Evolutionary conservation across 2,888 invertebrate species (phyloP), one percentile per base, ranked within the genome.

Genomic region (Rhodophaea formosa): DNA sequence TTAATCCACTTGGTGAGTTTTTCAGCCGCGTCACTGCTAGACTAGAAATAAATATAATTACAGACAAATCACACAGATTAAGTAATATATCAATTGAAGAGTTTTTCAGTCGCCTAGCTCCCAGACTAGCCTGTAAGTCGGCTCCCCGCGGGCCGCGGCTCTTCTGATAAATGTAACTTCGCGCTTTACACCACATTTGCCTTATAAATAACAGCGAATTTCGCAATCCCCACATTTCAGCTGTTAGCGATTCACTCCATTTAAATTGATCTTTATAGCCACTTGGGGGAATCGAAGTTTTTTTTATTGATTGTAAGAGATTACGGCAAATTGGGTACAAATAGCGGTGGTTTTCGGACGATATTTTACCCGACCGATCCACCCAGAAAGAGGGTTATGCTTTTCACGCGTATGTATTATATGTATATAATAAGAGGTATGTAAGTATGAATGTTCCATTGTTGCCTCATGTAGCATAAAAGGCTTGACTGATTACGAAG

Each of bases 101-200:
- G n/a, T n/a, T n/a, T n/a, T n/a, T n/a, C n/a, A n/a, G n/a, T n/a
- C n/a, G n/a, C 12, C n/a, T 29, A 14, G 29, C 60, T 59, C 60
- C 44, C 32, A 14, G 49, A 3, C 59, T 63, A 62, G 3, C 30
- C 10, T 17, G 35, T 53, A 57, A 62, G 60, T 57, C 43, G 52
- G 47, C 29, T 42, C 56, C 62, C 61, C 53, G 32, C 57, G 58
- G 46, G 59, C 59, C 57, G 59, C 60, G 58, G 60, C 62, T 61
- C 60, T 55, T 59, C 57, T 68, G 68, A 68, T 66, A 65, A 68
- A 68, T 68, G 68, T 68, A 56, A 66, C 67, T 63, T 61, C 59
- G 55, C 62, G 61, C 59, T 60, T 59, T 51, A 58, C 59, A 59
- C 57, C 58, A 51, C 54, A 56, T 59, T 55, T 47, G 55, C 49